phyloP scores from a whole-genome alignment of 2,113 vertebrate genomes.

The Atractosteus spatula region DNA sequence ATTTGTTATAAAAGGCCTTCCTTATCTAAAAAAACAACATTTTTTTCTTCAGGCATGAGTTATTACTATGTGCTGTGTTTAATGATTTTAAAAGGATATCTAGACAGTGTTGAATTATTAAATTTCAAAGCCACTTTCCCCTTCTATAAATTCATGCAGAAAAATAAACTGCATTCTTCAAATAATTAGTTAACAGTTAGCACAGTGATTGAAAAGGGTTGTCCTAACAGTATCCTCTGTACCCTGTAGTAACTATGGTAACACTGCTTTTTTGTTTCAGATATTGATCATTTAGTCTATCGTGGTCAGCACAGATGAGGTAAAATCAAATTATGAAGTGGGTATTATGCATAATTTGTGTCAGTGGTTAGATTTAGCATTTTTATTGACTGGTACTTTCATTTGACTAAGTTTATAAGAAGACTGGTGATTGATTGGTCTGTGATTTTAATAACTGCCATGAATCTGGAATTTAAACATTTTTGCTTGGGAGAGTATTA shows the following conservation, averaged over 20 bases:
- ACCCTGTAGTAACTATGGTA: background rate
- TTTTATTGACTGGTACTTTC: no score
- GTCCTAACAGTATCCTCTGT: background rate
- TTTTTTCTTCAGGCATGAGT: no score
- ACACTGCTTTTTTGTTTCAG: background rate
- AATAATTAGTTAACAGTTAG: slow-evolving; percentile 18
- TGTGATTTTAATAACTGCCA: no score
- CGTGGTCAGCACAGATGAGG: background rate
- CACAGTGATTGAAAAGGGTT: background rate
- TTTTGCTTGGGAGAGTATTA: no score
- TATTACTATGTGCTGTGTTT: no score
- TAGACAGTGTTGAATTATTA: background rate
- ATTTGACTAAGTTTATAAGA: no score
- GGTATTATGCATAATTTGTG: slow-evolving; percentile 8
- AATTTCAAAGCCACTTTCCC: background rate
- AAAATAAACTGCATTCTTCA: slow-evolving; percentile 13
- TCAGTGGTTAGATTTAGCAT: background rate
- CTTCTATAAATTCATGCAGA: slow-evolving; percentile 1
- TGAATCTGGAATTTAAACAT: no score
- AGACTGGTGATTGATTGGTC: no score
- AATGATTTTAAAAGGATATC: background rate
- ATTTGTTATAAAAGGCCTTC: no score
- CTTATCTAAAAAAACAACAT: no score
- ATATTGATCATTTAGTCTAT: no score
- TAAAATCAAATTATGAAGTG: background rate